phyloP scores from a whole-genome alignment of 2,888 invertebrate genomes.

The Melanargia galathea region DNA sequence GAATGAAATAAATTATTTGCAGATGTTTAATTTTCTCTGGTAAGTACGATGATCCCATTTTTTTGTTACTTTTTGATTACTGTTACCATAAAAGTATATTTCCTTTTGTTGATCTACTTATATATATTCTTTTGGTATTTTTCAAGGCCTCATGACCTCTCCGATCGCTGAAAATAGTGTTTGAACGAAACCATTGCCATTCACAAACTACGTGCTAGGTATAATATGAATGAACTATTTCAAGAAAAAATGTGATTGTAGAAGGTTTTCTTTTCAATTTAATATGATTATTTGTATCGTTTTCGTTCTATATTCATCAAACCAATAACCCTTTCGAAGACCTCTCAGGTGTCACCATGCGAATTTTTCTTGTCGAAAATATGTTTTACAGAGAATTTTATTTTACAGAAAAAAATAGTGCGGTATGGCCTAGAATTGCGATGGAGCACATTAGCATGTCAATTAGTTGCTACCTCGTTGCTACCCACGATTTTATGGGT shows the following conservation, averaged over 20 bases:
- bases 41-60: conserved; percentile 6
- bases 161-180: not conserved
- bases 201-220: not conserved
- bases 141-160: not conserved
- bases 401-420: too few species aligned
- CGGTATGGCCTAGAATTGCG: too few species aligned
- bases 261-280: not conserved
- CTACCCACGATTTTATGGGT: too few species aligned
- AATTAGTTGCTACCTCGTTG: too few species aligned
- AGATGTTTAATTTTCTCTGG: conserved; percentile 27
- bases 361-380: not conserved
- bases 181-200: not conserved
- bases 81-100: not conserved
- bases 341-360: not conserved
- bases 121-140: not conserved
- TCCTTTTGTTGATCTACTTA: not conserved
- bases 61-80: not conserved
- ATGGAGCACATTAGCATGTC: too few species aligned
- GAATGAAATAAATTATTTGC: conserved; percentile 19
- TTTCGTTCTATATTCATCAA: not conserved
- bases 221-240: not conserved
- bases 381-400: too few species aligned
- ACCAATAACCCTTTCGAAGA: not conserved
- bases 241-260: not conserved
- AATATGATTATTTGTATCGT: not conserved